Conservation (phyloP, 2,888 invertebrate genomes). For the Platycheirus albimanus region DNA sequence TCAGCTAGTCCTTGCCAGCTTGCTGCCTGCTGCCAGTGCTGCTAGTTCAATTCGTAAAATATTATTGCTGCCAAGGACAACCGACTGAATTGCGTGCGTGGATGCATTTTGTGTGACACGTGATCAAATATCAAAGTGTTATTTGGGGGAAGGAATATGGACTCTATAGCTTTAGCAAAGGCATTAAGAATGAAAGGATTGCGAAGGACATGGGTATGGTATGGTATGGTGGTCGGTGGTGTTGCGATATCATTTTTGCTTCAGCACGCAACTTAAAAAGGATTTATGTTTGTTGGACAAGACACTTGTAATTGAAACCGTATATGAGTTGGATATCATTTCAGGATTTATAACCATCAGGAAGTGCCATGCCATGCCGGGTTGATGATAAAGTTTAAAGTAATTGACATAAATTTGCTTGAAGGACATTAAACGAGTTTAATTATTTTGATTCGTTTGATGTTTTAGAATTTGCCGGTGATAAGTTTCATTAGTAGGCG, state of each 20-base stretch:
- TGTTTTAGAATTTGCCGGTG: neutral
- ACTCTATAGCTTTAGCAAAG: neutral
- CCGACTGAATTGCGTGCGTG: conserved; percentile 51
- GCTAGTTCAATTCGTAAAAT: conserved; percentile 15
- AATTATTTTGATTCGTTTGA: conserved; percentile 27
- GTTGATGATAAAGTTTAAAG: conserved; percentile 36
- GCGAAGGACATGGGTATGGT: conserved; percentile 26
- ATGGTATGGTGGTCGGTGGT: neutral
- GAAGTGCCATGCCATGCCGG: no score
- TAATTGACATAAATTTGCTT: conserved; percentile 50
- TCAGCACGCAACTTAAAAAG: conserved; percentile 66
- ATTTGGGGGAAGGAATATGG: conserved; percentile 6
- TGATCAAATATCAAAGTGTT: conserved; percentile 74
- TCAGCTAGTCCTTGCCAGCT: neutral
- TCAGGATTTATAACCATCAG: conserved; percentile 3
- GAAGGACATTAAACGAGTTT: conserved; percentile 34
- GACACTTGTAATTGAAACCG: conserved; percentile 64
- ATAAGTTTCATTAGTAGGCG: no score
- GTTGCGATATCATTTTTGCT: conserved; percentile 59
- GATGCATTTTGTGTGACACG: conserved; percentile 67
- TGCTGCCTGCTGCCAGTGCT: no score
- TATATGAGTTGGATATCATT: conserved; percentile 42
- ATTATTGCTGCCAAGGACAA: conserved; percentile 67
- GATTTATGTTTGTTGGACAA: conserved; percentile 59
- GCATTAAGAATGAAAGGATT: conserved; percentile 35